A percentile compares a stretch with the other conserved stretches of the same genome.
Evolutionary conservation across 2,113 vertebrate species (phyloP).

Genomic region (Redunca redunca): DNA sequence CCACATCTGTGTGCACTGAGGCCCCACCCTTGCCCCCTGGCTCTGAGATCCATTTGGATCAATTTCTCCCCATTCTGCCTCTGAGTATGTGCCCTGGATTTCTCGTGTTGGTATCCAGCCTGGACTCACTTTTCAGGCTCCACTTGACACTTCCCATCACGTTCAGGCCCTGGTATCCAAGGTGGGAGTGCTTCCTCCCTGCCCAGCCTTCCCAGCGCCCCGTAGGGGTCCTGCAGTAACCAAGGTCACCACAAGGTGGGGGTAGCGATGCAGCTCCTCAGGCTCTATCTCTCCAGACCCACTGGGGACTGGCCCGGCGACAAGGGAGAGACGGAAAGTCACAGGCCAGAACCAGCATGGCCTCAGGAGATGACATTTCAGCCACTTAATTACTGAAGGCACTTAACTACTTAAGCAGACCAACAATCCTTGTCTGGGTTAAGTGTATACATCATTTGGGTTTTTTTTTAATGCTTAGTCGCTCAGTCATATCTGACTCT

Average conservation of each 20-base stretch:
- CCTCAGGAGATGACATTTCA: background rate
- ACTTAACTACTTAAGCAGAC: background rate
- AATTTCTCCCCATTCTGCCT: background rate
- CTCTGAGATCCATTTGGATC: background rate
- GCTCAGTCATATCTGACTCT: background rate
- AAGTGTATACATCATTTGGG: background rate
- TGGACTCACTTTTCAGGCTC: background rate
- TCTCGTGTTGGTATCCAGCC: background rate
- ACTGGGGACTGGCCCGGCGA: background rate
- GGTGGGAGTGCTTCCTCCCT: background rate
- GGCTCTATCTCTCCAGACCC: background rate
- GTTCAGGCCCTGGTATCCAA: background rate
- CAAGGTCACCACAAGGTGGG: background rate
- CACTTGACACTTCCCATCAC: background rate
- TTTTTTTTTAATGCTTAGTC: accelerated
- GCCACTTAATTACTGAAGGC: background rate
- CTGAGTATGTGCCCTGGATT: background rate
- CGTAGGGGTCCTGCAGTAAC: background rate
- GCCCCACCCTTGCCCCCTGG: background rate
- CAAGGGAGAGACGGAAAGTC: background rate
- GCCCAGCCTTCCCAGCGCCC: background rate
- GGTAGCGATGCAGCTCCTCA: background rate
- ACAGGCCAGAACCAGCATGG: background rate
- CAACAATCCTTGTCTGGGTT: background rate
- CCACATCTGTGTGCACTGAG: background rate